These are phyloP conservation scores for Aegithalos caudatus DNA, from an alignment of 2,113 vertebrate species.

Conservation along the genomic window DNA sequence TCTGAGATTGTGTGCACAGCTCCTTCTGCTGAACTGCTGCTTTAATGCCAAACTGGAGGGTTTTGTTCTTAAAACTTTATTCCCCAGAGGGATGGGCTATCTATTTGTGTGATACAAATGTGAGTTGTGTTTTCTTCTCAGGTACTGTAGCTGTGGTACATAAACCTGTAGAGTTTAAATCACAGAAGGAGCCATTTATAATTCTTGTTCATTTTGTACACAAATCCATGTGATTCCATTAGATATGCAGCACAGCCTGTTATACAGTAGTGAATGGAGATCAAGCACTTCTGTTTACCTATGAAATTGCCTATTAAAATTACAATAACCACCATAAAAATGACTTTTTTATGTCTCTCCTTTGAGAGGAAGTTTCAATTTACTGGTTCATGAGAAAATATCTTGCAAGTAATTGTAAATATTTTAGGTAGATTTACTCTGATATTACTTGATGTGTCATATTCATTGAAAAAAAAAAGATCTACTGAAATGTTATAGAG, in stretches of 20 bases:
- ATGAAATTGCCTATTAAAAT: constrained; percentile 65
- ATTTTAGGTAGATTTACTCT: constrained; percentile 62
- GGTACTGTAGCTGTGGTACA: neutral
- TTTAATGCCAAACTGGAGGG: neutral
- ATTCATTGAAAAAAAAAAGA: constrained; percentile 20
- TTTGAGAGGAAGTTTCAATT: constrained; percentile 60
- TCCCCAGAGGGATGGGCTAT: neutral
- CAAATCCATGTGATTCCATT: constrained; percentile 52
- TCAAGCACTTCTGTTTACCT: constrained; percentile 70
- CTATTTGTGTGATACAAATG: neutral
- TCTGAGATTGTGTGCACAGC: neutral
- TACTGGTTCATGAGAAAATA: constrained; percentile 32
- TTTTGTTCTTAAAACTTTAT: neutral
- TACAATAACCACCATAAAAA: constrained; percentile 62
- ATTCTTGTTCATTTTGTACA: constrained; percentile 64
- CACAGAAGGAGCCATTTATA: constrained; percentile 58
- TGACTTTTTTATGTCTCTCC: constrained; percentile 50
- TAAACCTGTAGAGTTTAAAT: constrained; percentile 43
- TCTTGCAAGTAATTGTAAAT: constrained; percentile 44
- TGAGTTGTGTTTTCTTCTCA: constrained; percentile 18
- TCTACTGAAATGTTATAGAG: constrained; percentile 26
- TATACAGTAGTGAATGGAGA: constrained; percentile 62
- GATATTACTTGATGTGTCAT: constrained; percentile 32
- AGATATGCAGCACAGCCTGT: constrained; percentile 60
- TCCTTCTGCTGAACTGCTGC: constrained; percentile 54